These are phyloP conservation scores for Apotomis turbidana DNA, from an alignment of 2,888 invertebrate species.

Conservation along the genomic window DNA sequence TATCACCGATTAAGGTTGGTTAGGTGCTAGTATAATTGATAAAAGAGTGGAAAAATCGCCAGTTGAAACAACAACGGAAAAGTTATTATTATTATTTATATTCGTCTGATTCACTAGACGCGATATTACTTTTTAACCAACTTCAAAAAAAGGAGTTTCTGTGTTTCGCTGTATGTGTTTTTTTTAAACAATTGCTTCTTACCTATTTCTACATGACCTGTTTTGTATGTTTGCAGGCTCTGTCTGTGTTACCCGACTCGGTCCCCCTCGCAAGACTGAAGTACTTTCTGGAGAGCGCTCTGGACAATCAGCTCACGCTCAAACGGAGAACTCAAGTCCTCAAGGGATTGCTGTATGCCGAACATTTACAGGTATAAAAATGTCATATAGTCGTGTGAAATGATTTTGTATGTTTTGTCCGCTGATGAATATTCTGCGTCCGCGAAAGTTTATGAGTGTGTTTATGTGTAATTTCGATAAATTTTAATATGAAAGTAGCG, in stretches of 20 bases:
- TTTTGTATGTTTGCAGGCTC: constrained; percentile 72
- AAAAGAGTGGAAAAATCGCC: neutral
- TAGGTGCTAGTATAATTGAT: neutral
- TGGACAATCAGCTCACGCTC: constrained; percentile 89
- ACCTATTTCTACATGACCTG: too few species aligned
- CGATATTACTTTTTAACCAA: too few species aligned
- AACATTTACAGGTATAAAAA: constrained; percentile 88
- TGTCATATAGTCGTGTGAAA: neutral
- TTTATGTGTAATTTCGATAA: too few species aligned
- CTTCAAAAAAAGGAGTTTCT: too few species aligned
- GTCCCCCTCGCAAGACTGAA: constrained; percentile 91
- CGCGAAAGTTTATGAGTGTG: too few species aligned
- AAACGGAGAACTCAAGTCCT: constrained; percentile 90
- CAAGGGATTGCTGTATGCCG: constrained; percentile 92
- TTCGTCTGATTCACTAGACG: too few species aligned
- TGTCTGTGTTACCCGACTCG: constrained; percentile 91
- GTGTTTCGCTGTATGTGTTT: too few species aligned
- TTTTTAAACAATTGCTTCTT: too few species aligned
- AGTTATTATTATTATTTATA: too few species aligned
- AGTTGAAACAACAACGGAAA: too few species aligned
- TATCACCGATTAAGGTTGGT: constrained; percentile 90
- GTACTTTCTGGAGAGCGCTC: constrained; percentile 90
- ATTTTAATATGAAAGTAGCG: too few species aligned
- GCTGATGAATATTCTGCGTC: neutral
- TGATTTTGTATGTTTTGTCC: neutral